Base-by-base conservation (phyloP, 2,888 invertebrate species). In the Mesorhabditis spiculigera region DNA sequence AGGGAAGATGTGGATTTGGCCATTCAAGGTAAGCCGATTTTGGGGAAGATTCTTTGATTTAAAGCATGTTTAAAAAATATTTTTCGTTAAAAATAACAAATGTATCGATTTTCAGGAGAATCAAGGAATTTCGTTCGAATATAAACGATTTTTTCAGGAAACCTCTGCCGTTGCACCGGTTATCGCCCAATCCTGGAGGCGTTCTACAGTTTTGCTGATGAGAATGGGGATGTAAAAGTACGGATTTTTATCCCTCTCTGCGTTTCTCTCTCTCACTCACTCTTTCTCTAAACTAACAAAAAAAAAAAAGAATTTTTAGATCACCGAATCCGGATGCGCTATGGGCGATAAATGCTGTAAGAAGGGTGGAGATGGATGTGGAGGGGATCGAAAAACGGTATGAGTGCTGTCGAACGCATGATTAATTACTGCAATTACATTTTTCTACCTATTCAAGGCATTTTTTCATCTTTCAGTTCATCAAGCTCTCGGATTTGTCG, bases 111-210 rank as follows among this genome's bases (percentile, higher is more conserved):
- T 28, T 41, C 64, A 10, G 3, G 3, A n/a, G 10, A 16, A 63
- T 10, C 3, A 10, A 13, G 8, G 8, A 68, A 58, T 16, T 62
- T 66, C 63, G 16, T n/a, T 43, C 16, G 45, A 45, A 50, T 1
- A 6, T 13, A 8, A 13, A 8, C 8, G 41, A 4, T 43, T 43
- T 43, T 65, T 83, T 41, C 78, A 90, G 90, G 90, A 43, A 90
- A 90, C 80, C 88, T 95, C 8, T 95, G 95, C 82, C 90, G 95
- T 73, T 95, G 95, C 86, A 95, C 95, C 0, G 95, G 95, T 0
- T 95, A 95, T 83, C 90, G 95, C 78, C 93, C 95, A 0, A 95
- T 95, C 71, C 90, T 95, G 66, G 94, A 95, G 87, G 94, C 93
- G 0, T 93, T 92, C 82, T 91, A 91, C 71, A 81, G 85, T n/a